These are phyloP conservation scores for Anoplolepis gracilipes DNA, from an alignment of 1,140 invertebrate genomes.

Conservation along the genomic window DNA sequence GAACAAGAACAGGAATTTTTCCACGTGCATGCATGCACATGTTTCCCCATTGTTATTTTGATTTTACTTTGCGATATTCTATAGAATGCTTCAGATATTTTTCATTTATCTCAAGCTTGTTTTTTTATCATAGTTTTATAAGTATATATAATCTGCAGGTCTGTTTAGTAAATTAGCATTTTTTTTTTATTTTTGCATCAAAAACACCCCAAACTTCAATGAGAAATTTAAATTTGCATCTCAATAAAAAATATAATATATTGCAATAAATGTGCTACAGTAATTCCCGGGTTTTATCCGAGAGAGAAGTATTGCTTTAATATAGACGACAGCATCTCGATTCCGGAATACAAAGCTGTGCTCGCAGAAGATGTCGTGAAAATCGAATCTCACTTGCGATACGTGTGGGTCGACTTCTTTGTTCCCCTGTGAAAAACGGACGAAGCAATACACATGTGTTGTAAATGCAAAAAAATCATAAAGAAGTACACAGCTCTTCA, in stretches of 20 bases:
- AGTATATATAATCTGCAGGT: neutral
- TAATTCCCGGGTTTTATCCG: neutral
- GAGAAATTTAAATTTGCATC: neutral
- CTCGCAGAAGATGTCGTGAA: neutral
- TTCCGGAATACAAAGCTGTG: neutral
- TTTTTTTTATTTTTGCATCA: neutral
- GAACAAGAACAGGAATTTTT: too few relatives aligned
- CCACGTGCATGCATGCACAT: too few relatives aligned
- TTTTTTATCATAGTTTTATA: too few relatives aligned
- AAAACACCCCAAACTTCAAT: too few relatives aligned
- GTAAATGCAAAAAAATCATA: neutral
- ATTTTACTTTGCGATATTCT: too few relatives aligned
- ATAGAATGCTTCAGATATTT: too few relatives aligned
- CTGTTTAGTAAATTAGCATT: too few relatives aligned
- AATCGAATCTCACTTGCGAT: slow-evolving; percentile 21
- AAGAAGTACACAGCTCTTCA: neutral
- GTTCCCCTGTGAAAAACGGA: slow-evolving; percentile 11
- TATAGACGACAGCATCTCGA: neutral
- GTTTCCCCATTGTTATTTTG: too few relatives aligned
- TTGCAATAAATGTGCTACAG: neutral
- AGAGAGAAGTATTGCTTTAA: slow-evolving; percentile 8
- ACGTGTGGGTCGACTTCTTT: neutral
- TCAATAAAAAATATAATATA: neutral
- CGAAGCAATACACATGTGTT: neutral
- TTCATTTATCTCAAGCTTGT: too few relatives aligned